Evolutionary conservation across 2,113 vertebrate species (phyloP).

Genomic region (Cebus imitator): DNA sequence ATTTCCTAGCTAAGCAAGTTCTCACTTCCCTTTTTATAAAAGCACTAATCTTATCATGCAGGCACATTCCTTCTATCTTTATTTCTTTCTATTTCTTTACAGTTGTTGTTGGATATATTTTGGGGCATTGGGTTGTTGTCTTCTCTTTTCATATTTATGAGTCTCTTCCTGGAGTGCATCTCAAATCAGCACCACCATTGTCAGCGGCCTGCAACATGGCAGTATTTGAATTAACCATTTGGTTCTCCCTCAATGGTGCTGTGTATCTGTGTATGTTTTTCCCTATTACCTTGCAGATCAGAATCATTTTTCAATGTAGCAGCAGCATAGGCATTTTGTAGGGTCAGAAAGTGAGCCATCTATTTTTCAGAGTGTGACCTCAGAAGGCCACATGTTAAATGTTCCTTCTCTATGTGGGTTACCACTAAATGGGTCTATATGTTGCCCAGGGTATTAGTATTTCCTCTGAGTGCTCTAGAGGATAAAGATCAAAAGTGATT

Average conservation of each 20-base stretch:
- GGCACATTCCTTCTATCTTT: background rate
- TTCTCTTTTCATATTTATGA: background rate
- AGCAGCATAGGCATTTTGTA: background rate
- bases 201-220: background rate
- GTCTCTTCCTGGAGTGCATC: background rate
- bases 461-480: background rate
- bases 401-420: background rate
- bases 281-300: background rate
- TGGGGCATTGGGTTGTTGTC: background rate
- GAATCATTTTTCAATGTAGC: background rate
- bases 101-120: background rate
- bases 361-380: background rate
- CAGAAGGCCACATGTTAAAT: background rate
- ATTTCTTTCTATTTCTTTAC: background rate
- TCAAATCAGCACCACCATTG: background rate
- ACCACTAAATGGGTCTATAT: background rate
- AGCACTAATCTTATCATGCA: background rate
- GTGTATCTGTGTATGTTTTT: background rate
- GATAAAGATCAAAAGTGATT: background rate
- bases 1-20: background rate
- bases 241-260: background rate
- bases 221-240: background rate
- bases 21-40: background rate
- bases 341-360: background rate
- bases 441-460: background rate